Evolutionary conservation across 2,797 vertebrate species (phyloP), one percentile per base, ranked within the genome.

Genomic region (Meriones psammophilus): DNA sequence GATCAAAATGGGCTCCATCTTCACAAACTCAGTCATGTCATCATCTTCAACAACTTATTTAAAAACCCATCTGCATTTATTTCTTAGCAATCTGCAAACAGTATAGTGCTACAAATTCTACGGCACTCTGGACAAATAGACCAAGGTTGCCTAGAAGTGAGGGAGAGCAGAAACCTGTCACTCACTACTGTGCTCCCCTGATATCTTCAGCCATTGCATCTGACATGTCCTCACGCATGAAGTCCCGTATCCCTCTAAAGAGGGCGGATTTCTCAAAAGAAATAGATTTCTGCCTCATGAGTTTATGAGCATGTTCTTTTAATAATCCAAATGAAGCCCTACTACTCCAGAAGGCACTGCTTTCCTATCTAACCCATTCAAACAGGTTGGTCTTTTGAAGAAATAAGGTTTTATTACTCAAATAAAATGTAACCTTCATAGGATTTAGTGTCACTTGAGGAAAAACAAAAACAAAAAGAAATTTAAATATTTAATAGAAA

Each of bases 401-500:
- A 92, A 36, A 90, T 79, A 8, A 46, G 83, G 66, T 83, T 84
- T 91, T 80, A 78, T 84, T 64, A 73, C 14, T 89, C 83, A n/a
- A 90, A 81, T 22, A 58, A 28, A 30, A 79, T 81, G 68, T 71
- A 92, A 94, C 33, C 36, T 83, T 86, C 93, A 74, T 68, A 87
- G 22, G 86, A 84, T 87, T 28, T 18, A 76, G 10, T 58, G 74
- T 76, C 5, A 73, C 56, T 83, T 92, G 64, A 88, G n/a, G 28
- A 33, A 85, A 66, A 81, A 79, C 60, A 88, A 73, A 74, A 94
- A 22, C 42, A 42, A 6, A 42, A 42, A 50, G 9, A 50, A 1
- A 15, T 88, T 91, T 69, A 88, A 89, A 39, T 95, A 89, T 85
- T 96, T 78, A 78, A 30, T 50, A 56, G 39, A 84, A 81, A 36